Evolutionary conservation across 2,797 vertebrate genomes (phyloP).

Genomic region (Danionella dracula): DNA sequence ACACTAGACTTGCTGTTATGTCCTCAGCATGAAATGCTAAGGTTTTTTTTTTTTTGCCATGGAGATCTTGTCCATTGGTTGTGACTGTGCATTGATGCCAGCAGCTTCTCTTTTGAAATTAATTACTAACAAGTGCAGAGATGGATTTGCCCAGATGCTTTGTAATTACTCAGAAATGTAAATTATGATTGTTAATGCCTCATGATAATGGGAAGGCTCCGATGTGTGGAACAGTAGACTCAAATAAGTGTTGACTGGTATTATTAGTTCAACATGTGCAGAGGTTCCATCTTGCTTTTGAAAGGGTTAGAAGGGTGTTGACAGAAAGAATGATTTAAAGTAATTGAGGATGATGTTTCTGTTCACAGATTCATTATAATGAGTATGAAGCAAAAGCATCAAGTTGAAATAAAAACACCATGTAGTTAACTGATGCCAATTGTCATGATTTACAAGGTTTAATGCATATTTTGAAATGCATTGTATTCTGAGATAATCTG

Average conservation of each 20-base stretch:
- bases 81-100: constrained; percentile 15
- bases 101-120: constrained; percentile 19
- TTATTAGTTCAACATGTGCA: background rate
- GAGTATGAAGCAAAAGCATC: too few species aligned
- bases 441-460: too few species aligned
- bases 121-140: constrained; percentile 24
- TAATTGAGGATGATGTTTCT: too few species aligned
- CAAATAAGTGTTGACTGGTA: background rate
- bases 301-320: background rate
- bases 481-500: too few species aligned
- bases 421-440: too few species aligned
- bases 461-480: too few species aligned
- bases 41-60: background rate
- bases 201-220: background rate
- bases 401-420: too few species aligned
- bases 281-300: background rate
- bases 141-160: constrained; percentile 30
- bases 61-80: constrained; percentile 12
- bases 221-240: background rate
- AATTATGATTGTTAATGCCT: constrained; percentile 11
- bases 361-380: too few species aligned
- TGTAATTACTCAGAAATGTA: constrained; percentile 37
- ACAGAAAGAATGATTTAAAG: background rate
- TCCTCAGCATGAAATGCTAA: constrained; percentile 10
- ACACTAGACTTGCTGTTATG: background rate